Evolutionary conservation across 2,113 vertebrate genomes (phyloP), one percentile per base, ranked within the genome.

Genomic region (Fulmarus glacialis): DNA sequence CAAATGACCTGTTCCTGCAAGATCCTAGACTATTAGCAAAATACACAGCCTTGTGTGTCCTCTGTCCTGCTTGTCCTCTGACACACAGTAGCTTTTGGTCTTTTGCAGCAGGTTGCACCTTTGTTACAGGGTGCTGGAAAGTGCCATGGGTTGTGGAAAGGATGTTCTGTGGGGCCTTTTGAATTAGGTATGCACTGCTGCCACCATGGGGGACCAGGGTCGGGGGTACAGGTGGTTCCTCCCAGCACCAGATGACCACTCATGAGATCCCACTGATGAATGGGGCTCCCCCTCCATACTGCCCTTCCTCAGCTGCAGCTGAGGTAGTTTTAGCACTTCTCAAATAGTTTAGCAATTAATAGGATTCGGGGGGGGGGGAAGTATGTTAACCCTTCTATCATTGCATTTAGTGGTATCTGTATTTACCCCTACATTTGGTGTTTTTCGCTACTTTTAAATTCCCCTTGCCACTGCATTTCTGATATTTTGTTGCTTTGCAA

Each of bases 191-290:
- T 26, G 19, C 27, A 8, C 10, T 48, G 34, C 30, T 40, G 27
- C 24, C 53, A 30, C 19, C 8, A 8, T 1, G 15, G 17, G 38
- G 29, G 9, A 48, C 26, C 12, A 0, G 0, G 21, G 43, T 50
- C 14, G 1, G 2, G 45, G 43, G 40, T 24, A 60, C 13, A 15
- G 62, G 34, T 45, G 40, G 38, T n/a, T 77, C 36, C 40, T 53
- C 36, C 22, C 27, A 70, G 67, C 20, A 6, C 0, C 9, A 13
- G 19, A 26, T 38, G 24, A 43, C 14, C 1, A 0, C 20, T 80
- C 9, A 7, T 4, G 16, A 64, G 12, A 77, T 11, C 27, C 27
- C 62, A 40, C 30, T 9, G 21, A 40, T 0, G 0, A 82, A 26
- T 0, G 4, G 12, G 24, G 30, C 20, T 59, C 38, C 32, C 22